Evolutionary conservation across 2,113 vertebrate species (phyloP).

Genomic region (Corythoichthys haematopterus): DNA sequence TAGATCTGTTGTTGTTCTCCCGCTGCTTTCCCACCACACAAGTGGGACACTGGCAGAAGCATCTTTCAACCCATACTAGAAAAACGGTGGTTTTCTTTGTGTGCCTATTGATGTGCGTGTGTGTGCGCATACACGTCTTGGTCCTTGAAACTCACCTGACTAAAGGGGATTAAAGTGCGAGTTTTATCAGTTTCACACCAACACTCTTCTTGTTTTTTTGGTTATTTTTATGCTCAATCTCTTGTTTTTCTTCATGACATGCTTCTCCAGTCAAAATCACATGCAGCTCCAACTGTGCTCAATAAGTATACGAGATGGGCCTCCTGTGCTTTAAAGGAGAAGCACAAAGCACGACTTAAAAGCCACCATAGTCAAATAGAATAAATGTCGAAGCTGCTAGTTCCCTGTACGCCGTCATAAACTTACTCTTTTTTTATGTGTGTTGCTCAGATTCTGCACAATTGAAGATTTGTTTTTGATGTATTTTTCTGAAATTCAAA

Average conservation of each 20-base stretch:
- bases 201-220: constrained; percentile 15
- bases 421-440: constrained; percentile 1
- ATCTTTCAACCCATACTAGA: constrained; percentile 15
- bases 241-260: constrained; percentile 23
- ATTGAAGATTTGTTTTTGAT: not conserved
- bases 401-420: not conserved
- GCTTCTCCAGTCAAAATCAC: constrained; percentile 16
- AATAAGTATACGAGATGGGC: constrained; percentile 6
- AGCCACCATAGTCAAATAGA: constrained; percentile 10
- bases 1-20: constrained; percentile 39
- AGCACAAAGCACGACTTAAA: constrained; percentile 14
- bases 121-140: constrained; percentile 16
- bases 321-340: constrained; percentile 29
- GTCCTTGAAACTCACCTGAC: constrained; percentile 36
- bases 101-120: constrained; percentile 2
- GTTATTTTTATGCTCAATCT: constrained; percentile 17
- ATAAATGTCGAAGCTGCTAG: constrained; percentile 16
- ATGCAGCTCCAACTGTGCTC: not conserved
- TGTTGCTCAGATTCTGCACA: not conserved
- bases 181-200: constrained; percentile 41
- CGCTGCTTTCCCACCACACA: constrained; percentile 32
- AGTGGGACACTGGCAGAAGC: constrained; percentile 20
- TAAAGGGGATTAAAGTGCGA: constrained; percentile 36
- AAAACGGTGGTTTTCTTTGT: constrained; percentile 21
- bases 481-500: not conserved